These are phyloP conservation scores for Parnassius orleans DNA, from an alignment of 2,888 invertebrate genomes.

Conservation along the genomic window DNA sequence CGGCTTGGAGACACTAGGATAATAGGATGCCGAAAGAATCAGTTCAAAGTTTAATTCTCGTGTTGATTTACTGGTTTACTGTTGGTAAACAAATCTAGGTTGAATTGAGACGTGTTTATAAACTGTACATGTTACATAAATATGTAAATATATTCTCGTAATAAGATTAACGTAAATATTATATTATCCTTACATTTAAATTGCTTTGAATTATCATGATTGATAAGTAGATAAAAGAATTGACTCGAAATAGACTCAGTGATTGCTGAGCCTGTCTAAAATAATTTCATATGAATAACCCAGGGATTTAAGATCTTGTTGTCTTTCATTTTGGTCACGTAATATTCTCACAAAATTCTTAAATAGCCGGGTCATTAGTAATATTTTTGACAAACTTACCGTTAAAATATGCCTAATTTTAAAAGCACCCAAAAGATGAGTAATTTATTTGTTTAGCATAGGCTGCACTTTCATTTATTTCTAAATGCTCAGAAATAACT, in stretches of 20 bases:
- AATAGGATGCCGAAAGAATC: slow-evolving; percentile 33
- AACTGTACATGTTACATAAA: slow-evolving; percentile 25
- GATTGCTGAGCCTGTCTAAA: slow-evolving; percentile 35
- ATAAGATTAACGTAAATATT: slow-evolving; percentile 54
- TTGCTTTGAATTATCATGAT: slow-evolving; percentile 64
- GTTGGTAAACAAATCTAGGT: slow-evolving; percentile 50
- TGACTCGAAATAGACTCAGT: slow-evolving; percentile 58
- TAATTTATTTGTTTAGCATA: too few relatives aligned
- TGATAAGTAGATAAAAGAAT: slow-evolving; percentile 59
- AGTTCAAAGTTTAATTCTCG: slow-evolving; percentile 17
- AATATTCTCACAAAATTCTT: neutral
- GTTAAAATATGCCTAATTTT: neutral
- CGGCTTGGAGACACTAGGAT: slow-evolving; percentile 57
- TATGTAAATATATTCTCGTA: slow-evolving; percentile 37
- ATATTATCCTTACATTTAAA: slow-evolving; percentile 53
- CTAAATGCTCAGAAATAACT: too few relatives aligned
- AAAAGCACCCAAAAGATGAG: too few relatives aligned
- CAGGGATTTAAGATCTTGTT: slow-evolving; percentile 4
- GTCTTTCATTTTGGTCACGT: neutral
- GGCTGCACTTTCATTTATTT: too few relatives aligned
- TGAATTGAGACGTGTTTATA: slow-evolving; percentile 32
- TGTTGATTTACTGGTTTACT: slow-evolving; percentile 33
- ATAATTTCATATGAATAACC: slow-evolving; percentile 7
- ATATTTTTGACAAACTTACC: neutral
- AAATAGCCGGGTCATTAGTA: slow-evolving; percentile 1